phyloP scores from a whole-genome alignment of 2,888 invertebrate genomes.

The Drosophila recens region DNA sequence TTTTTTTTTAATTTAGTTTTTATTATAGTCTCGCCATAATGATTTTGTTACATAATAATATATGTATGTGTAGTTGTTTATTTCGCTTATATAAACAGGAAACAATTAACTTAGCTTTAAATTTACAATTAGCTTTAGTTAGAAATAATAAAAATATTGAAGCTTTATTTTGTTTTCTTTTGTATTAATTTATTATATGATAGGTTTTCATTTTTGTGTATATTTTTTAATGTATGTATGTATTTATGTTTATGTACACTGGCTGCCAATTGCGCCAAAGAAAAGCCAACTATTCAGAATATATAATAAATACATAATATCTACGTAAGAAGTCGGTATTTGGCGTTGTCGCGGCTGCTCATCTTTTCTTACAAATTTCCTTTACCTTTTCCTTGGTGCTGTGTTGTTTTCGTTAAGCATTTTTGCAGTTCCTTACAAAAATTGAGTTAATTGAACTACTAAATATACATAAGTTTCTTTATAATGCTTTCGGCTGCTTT shows the following conservation, averaged over 20 bases:
- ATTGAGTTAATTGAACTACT: conserved; percentile 74
- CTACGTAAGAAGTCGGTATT: conserved; percentile 57
- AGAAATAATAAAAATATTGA: conserved; percentile 79
- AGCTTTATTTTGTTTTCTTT: conserved; percentile 65
- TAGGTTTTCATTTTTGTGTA: conserved; percentile 48
- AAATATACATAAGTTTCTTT: conserved; percentile 58
- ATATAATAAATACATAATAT: conserved; percentile 31
- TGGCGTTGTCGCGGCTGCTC: conserved; percentile 40
- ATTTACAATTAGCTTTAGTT: conserved; percentile 76
- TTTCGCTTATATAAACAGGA: conserved; percentile 77
- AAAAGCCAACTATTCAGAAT: conserved; percentile 48
- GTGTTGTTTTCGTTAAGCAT: conserved; percentile 19
- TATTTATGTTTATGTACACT: conserved; percentile 55
- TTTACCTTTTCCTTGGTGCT: neutral
- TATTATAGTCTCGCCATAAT: conserved; percentile 66
- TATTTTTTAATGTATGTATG: conserved; percentile 34
- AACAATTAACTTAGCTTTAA: conserved; percentile 76
- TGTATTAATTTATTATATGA: conserved; percentile 58
- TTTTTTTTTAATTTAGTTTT: conserved; percentile 61
- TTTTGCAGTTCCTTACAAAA: conserved; percentile 60
- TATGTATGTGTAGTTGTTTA: conserved; percentile 69
- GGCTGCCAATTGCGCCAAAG: conserved; percentile 47
- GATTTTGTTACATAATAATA: conserved; percentile 63
- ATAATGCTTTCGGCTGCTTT: conserved; percentile 59
- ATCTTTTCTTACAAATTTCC: conserved; percentile 24